These are phyloP conservation scores for Plusia festucae DNA, from an alignment of 2,888 invertebrate species.

Conservation along the genomic window DNA sequence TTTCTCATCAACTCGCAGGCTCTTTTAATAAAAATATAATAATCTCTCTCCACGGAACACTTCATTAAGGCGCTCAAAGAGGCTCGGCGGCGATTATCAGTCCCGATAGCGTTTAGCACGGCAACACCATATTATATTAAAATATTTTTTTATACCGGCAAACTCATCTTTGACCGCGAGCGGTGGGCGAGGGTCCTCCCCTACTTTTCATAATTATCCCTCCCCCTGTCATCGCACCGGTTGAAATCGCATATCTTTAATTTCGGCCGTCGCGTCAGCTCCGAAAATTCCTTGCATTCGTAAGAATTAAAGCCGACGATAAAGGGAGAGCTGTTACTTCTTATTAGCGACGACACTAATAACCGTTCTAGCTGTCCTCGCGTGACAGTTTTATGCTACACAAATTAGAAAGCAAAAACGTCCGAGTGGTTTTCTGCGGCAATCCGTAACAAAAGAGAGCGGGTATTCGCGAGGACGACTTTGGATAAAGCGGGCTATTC, in stretches of 20 bases:
- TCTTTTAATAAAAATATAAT: slow-evolving; percentile 81
- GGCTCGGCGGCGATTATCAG: slow-evolving; percentile 82
- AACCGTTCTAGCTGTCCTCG: slow-evolving; percentile 61
- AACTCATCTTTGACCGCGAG: slow-evolving; percentile 75
- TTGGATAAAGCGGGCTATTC: slow-evolving; percentile 70
- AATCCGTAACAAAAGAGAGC: slow-evolving; percentile 58
- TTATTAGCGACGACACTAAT: slow-evolving; percentile 78
- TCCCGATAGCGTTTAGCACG: slow-evolving; percentile 78
- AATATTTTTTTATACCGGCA: slow-evolving; percentile 70
- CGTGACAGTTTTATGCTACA: slow-evolving; percentile 58
- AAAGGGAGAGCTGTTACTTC: slow-evolving; percentile 72
- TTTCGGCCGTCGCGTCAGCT: slow-evolving; percentile 66
- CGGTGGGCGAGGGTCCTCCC: slow-evolving; percentile 51
- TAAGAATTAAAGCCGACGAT: slow-evolving; percentile 69
- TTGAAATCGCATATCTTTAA: slow-evolving; percentile 76
- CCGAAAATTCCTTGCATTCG: slow-evolving; percentile 69
- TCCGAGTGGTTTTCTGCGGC: slow-evolving; percentile 55
- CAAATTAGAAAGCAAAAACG: slow-evolving; percentile 61
- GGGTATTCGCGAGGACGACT: slow-evolving; percentile 59
- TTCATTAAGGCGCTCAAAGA: slow-evolving; percentile 83
- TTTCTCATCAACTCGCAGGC: slow-evolving; percentile 73
- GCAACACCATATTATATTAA: slow-evolving; percentile 82
- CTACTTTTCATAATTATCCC: slow-evolving; percentile 79
- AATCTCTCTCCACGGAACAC: slow-evolving; percentile 78
- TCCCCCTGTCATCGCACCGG: slow-evolving; percentile 73